A percentile compares a stretch with the other conserved stretches of the same genome.
These are phyloP conservation scores for Temnothorax rugatulus DNA, from an alignment of 2,888 invertebrate genomes.

Conservation along the genomic window DNA sequence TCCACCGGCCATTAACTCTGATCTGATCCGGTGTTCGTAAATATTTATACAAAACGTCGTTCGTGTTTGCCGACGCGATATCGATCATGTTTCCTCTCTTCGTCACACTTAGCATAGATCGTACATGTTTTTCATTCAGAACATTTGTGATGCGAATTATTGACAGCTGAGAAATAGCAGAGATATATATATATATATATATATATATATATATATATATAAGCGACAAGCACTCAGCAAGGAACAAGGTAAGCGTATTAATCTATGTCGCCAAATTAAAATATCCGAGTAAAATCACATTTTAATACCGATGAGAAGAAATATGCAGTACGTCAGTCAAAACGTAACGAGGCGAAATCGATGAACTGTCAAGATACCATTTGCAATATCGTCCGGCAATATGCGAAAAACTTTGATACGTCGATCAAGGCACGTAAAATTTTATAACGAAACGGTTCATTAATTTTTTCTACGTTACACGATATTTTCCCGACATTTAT, in stretches of 20 bases:
- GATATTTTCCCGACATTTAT: slow-evolving; percentile 16
- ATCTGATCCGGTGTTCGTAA: slow-evolving; percentile 28
- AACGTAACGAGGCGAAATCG: slow-evolving; percentile 21
- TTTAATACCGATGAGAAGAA: slow-evolving; percentile 2
- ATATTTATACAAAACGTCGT: slow-evolving; percentile 43
- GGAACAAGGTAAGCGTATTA: background rate
- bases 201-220: background rate
- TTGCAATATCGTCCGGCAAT: background rate
- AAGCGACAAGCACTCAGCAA: background rate
- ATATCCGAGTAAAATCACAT: slow-evolving; percentile 16
- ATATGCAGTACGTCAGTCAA: slow-evolving; percentile 12
- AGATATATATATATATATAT: background rate
- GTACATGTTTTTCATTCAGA: background rate
- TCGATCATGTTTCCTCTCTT: slow-evolving; percentile 17
- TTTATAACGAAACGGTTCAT: slow-evolving; percentile 14
- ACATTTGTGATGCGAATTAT: slow-evolving; percentile 8
- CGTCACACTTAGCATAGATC: background rate
- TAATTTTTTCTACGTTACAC: background rate
- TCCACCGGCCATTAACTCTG: slow-evolving; percentile 30
- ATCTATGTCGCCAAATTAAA: slow-evolving; percentile 7
- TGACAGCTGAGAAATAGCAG: background rate
- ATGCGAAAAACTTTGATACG: background rate
- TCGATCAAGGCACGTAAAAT: background rate
- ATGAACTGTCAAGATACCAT: slow-evolving; percentile 23
- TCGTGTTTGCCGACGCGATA: slow-evolving; percentile 9